Base-by-base conservation (phyloP, 2,888 invertebrate genomes). In the Clunio marinus region DNA sequence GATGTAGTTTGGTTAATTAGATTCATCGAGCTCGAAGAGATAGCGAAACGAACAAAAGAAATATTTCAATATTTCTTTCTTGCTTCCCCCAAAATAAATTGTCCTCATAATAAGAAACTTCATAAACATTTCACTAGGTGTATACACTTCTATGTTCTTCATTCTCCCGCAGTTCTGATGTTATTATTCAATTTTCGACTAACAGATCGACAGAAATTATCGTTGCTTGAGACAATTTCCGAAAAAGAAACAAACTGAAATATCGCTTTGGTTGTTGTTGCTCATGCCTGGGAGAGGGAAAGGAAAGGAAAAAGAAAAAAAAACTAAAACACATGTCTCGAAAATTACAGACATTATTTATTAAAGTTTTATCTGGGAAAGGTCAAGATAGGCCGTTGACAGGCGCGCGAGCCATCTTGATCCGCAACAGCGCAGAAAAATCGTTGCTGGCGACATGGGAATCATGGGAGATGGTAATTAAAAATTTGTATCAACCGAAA, bases 381-480 rank as follows among this genome's bases (percentile, higher is more conserved):
- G 63, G 63, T 63, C 63, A 63, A 27, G 37, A 63, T 27, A 46
- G 63, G 63, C 63, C 63, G 63, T 63, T 63, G 63, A 63, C 63
- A 63, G 45, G 37, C 63, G 41, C 63, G 25, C 17, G 45, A 35
- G 62, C 15, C 22, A 51, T 51, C 51, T 51, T 51, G 51, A 20
- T 51, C 51, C 51, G 41, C 20, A 17, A 20, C 51, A n/a, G 20
- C n/a, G 17, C 51, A 20, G 20, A 17, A 4, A 51, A 51, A 51
- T 41, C 41, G 41, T 41, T 41, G 41, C 10, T 41, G 41, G 41
- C 41, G 41, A 41, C 41, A 41, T 41, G n/a, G 41, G 3, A 41
- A n/a, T n/a, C n/a, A n/a, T n/a, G n/a, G n/a, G n/a, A n/a, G n/a
- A n/a, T 32, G 32, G 32, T 17, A 51, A 51, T 51, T 51, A 51